These are phyloP conservation scores for Ceramica pisi DNA, from an alignment of 2,888 invertebrate species.

Conservation along the genomic window DNA sequence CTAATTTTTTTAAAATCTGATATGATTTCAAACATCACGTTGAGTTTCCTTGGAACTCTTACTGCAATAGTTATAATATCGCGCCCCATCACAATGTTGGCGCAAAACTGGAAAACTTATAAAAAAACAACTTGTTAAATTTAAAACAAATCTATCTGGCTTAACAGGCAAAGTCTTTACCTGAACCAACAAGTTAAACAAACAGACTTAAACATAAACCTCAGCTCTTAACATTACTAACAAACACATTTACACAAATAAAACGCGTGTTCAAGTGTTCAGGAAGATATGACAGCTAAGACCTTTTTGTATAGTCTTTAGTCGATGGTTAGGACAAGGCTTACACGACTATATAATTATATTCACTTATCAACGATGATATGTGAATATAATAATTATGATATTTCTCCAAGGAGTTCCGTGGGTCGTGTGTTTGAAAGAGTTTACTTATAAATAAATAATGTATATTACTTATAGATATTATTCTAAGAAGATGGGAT, in stretches of 20 bases:
- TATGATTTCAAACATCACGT: too few relatives aligned
- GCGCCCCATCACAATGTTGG: too few relatives aligned
- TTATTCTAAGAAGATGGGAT: too few relatives aligned
- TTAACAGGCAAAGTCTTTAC: conserved; percentile 12
- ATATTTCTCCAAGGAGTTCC: conserved; percentile 40
- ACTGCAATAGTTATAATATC: too few relatives aligned
- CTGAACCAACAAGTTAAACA: conserved; percentile 27
- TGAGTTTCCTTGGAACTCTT: too few relatives aligned
- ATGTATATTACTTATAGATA: too few relatives aligned
- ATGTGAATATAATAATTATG: conserved; percentile 25
- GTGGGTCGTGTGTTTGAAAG: conserved; percentile 7
- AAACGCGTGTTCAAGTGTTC: conserved; percentile 8
- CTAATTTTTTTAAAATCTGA: too few relatives aligned
- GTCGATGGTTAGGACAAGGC: conserved; percentile 25
- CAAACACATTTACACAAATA: conserved; percentile 30
- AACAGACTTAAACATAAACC: conserved; percentile 15
- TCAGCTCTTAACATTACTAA: conserved; percentile 12
- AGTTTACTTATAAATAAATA: conserved; percentile 18
- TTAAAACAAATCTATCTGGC: conserved; percentile 5
- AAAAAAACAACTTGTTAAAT: too few relatives aligned
- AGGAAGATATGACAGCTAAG: conserved; percentile 34
- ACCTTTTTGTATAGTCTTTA: background rate
- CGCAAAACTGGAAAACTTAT: too few relatives aligned
- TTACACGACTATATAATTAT: conserved; percentile 30
- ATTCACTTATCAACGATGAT: too few relatives aligned